Evolutionary conservation across 2,888 invertebrate species (phyloP), one percentile per base, ranked within the genome.

Genomic region (Microctonus aethiopoides): DNA sequence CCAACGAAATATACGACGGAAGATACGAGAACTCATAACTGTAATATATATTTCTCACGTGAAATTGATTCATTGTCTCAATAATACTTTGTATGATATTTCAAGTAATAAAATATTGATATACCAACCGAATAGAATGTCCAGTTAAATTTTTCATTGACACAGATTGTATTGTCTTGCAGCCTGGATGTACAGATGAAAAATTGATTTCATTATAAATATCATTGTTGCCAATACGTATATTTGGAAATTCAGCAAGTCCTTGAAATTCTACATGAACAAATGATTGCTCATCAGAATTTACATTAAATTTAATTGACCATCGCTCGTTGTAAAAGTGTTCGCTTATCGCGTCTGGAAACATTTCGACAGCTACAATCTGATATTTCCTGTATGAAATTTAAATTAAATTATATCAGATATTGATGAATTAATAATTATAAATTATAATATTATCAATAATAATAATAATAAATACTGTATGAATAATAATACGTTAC

Each of bases 261-360:
- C 87, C 88, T 65, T 84, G 85, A 36, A 89, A 79, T 70, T 83
- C 83, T 46, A 89, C 79, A 7, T 79, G 79, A 24, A 80, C 73
- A n/a, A 39, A n/a, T n/a, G 39, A 39, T 41, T 79, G 81, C 59
- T 84, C 80, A 13, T 84, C 79, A 3, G 75, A 68, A 67, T 82
- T 81, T 2, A 86, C 87, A 72, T 89, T 89, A 57, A 89, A 79
- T 67, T 85, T 81, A 26, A 88, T 66, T 1, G 80, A 76, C 89
- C 89, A 89, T 52, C 84, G 80, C 78, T 89, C 89, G 20, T 22
- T 52, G 72, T 87, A 87, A 1, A 82, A 74, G 20, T 79, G 78
- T 67, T 85, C 78, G 13, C 78, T 70, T 1, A 73, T 71, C 1
- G 66, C 52, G 56, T 79, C 79, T 1, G 87, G 82, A 70, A 81